Percentiles rank a stretch among this genome's conserved stretches.
phyloP scores from a whole-genome alignment of 1,140 invertebrate genomes.

The Atta cephalotes region DNA sequence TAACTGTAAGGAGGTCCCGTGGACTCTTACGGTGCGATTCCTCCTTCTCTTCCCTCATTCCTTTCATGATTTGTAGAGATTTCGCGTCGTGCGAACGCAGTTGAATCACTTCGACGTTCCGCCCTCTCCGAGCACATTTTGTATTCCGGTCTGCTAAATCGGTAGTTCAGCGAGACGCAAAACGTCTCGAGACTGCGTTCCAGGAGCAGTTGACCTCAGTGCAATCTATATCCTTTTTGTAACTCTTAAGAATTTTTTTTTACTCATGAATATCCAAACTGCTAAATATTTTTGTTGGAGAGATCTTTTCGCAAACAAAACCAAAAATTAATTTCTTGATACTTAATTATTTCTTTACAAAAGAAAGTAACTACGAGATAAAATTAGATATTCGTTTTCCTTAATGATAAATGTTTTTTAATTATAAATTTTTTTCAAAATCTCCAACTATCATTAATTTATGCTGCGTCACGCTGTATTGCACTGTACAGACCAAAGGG shows the following conservation, averaged over 20 bases:
- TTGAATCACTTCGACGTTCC: slow-evolving; percentile 44
- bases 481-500: neutral
- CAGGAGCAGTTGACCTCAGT: slow-evolving; percentile 9
- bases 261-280: neutral
- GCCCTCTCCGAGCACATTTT: slow-evolving; percentile 22
- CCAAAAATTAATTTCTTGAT: neutral
- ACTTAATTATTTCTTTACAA: neutral
- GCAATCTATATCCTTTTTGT: slow-evolving; percentile 16
- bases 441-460: neutral
- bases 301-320: neutral
- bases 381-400: neutral
- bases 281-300: neutral
- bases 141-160: slow-evolving; percentile 44
- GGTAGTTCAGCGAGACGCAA: slow-evolving; percentile 4
- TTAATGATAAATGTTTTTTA: neutral
- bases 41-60: neutral
- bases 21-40: slow-evolving; percentile 16
- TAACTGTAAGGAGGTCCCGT: slow-evolving; percentile 14
- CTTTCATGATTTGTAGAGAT: slow-evolving; percentile 28
- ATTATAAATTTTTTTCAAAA: neutral
- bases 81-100: slow-evolving; percentile 23
- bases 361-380: neutral
- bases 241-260: slow-evolving; percentile 12
- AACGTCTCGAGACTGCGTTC: neutral
- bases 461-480: too few species aligned